Evolutionary conservation across 2,113 vertebrate species (phyloP), one percentile per base, ranked within the genome.

Genomic region (Podocnemis expansa): DNA sequence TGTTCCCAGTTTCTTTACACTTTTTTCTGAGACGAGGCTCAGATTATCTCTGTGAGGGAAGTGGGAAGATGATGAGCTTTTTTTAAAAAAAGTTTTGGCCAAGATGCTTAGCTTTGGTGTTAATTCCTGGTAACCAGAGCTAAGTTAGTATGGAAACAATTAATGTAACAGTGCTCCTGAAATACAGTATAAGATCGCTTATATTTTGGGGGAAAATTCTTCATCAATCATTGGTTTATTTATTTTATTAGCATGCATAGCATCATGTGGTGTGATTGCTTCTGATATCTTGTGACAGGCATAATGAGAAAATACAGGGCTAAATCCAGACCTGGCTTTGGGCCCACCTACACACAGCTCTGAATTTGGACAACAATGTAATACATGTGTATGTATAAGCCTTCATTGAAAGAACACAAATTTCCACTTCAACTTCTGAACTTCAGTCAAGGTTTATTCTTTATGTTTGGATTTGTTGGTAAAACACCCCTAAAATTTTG

Each of bases 211-310:
- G 94, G 94, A 87, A 94, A 91, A 73, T 96, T 97, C 91, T 96
- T 96, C 91, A 95, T 89, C 91, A 95, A 81, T 96, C 94, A 84
- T 29, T 90, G 87, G 93, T 94, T 97, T 95, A 83, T 92, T 88
- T 78, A 94, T 97, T 97, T 96, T 97, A 94, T 95, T 97, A 96
- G 91, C 78, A 80, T 93, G 92, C 73, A 2, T 58, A 91, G 84
- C 84, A 52, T 90, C 93, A 56, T 90, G 88, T 84, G 86, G 88
- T 89, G 87, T 93, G 93, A 96, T 96, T 96, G 95, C 43, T 91
- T 89, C 86, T 93, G 91, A 89, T 95, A 73, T 45, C 80, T 90
- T 95, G 80, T 94, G 96, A 93, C 88, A 95, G 91, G 82, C 5
- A 0, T 91, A 95, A 93, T 97, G 93, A 94, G 94, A 95, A 93